These are phyloP conservation scores for Aramus guarauna DNA, from an alignment of 2,113 vertebrate species.

Conservation along the genomic window DNA sequence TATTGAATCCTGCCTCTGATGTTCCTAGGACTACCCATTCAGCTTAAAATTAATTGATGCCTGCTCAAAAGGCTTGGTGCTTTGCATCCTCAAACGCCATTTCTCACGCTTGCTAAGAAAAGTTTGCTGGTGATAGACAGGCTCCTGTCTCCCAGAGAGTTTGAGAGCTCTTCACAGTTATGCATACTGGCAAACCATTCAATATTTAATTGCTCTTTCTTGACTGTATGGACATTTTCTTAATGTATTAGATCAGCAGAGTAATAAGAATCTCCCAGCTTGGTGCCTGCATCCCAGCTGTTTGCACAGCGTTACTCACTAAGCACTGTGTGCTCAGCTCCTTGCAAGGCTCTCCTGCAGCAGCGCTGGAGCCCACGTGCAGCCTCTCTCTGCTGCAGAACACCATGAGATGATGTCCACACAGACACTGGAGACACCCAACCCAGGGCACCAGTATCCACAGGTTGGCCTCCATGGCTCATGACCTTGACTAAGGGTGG, in stretches of 20 bases:
- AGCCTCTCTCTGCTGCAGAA: background rate
- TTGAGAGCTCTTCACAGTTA: background rate
- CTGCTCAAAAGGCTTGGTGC: background rate
- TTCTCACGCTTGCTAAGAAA: background rate
- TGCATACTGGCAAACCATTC: background rate
- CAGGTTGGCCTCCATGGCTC: background rate
- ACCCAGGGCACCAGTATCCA: accelerated
- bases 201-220: background rate
- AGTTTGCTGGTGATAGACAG: background rate
- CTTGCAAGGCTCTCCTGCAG: background rate
- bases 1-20: slow-evolving; percentile 16
- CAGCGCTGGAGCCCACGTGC: accelerated
- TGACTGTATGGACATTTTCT: background rate
- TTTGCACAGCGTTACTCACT: background rate
- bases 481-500: background rate
- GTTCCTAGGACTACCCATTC: background rate
- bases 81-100: background rate
- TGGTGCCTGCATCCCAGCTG: accelerated
- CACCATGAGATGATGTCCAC: accelerated
- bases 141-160: background rate
- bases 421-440: background rate
- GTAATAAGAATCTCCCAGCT: background rate
- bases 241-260: background rate
- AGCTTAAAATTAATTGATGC: background rate
- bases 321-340: background rate